Evolutionary conservation across 2,888 invertebrate genomes (phyloP).

Genomic region (Eupithecia dodoneata): DNA sequence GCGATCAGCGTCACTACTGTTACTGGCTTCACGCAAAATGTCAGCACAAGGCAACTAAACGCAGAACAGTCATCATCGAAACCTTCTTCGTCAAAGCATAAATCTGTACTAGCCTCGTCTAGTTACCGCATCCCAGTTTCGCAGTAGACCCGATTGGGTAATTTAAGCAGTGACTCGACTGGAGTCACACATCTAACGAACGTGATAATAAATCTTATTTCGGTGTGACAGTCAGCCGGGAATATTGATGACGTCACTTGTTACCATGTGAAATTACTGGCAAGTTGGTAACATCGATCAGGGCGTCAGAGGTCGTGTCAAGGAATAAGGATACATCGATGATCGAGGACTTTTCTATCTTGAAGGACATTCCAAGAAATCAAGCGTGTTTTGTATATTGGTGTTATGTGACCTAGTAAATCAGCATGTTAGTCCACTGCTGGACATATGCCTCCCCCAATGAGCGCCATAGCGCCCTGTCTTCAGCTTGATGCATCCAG

Average conservation of each 20-base stretch:
- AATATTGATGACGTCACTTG: slow-evolving; percentile 32
- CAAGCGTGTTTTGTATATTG: background rate
- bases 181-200: slow-evolving; percentile 34
- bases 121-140: slow-evolving; percentile 3
- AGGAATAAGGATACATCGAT: background rate
- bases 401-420: no score
- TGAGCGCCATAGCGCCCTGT: no score
- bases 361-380: background rate
- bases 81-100: no score
- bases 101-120: no score
- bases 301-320: background rate
- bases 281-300: slow-evolving; percentile 8
- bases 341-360: background rate
- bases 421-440: no score
- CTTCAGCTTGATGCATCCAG: no score
- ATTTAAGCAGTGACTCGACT: slow-evolving; percentile 24
- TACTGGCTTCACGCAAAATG: no score
- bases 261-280: slow-evolving; percentile 1
- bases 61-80: no score
- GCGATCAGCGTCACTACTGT: no score
- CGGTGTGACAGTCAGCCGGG: slow-evolving; percentile 32
- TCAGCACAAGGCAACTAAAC: no score
- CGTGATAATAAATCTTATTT: slow-evolving; percentile 38
- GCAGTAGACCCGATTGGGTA: slow-evolving; percentile 21
- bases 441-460: no score